Percentiles rank a stretch among this genome's conserved stretches.
Evolutionary conservation across 2,888 invertebrate species (phyloP).

Genomic region (Maniola hyperantus): DNA sequence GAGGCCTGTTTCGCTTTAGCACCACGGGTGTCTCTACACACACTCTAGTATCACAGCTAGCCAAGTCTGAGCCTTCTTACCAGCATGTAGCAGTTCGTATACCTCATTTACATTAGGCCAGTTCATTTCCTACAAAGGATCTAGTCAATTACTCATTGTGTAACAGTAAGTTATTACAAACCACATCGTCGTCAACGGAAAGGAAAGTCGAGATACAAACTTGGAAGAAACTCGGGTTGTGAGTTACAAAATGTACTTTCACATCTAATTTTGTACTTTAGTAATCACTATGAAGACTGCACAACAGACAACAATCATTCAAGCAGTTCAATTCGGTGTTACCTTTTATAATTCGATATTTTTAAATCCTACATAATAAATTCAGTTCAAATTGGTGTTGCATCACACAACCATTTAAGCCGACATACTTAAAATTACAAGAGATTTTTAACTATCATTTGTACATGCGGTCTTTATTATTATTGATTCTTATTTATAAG

Average conservation of each 20-base stretch:
- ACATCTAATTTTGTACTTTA: constrained; percentile 73
- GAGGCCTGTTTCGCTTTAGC: constrained; percentile 73
- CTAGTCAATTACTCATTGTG: constrained; percentile 1
- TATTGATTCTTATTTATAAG: constrained; percentile 16
- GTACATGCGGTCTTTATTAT: constrained; percentile 36
- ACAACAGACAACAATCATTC: constrained; percentile 17
- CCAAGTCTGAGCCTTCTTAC: constrained; percentile 36
- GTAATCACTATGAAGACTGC: constrained; percentile 56
- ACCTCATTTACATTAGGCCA: constrained; percentile 14
- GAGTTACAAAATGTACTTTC: constrained; percentile 48
- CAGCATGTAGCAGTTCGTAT: constrained; percentile 4
- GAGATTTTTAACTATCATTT: constrained; percentile 38
- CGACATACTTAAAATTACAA: constrained; percentile 31
- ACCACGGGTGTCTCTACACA: constrained; percentile 61
- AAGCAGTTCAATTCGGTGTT: constrained; percentile 31
- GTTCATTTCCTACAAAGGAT: neutral
- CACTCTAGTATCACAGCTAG: constrained; percentile 57
- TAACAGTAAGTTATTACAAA: neutral
- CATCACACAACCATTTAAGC: constrained; percentile 46
- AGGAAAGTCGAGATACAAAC: neutral
- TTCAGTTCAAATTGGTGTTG: constrained; percentile 40
- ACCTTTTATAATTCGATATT: constrained; percentile 4
- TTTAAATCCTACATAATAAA: constrained; percentile 4
- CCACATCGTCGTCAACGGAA: neutral
- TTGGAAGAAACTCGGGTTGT: constrained; percentile 15